Evolutionary conservation across 23 tunicate species (phyloP), one percentile per base, ranked within the genome.

Genomic region (Trididemnum clinides): DNA sequence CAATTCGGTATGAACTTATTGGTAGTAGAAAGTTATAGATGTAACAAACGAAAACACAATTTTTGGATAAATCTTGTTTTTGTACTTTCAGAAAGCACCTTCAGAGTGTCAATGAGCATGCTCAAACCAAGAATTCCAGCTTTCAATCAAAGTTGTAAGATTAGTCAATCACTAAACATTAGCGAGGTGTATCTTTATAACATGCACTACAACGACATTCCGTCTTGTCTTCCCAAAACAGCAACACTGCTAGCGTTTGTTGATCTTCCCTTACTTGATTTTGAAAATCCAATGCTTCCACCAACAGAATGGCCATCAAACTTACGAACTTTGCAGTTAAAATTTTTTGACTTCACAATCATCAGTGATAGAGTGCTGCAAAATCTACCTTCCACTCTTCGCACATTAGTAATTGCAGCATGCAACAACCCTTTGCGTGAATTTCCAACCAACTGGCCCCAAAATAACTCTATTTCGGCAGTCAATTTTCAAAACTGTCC

Each of bases 291-390:
- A 7, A 28, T 3, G 27, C 2, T 7, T 6, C 28, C 37, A 19
- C 80, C 80, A 36, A 26, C 30, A 23, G n/a, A 3, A 3, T 81
- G 74, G 73, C 85, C 85, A 2, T 31, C 28, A n/a, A 84, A 54
- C 33, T 33, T 84, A 12, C 7, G 23, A 31, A 5, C 7, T 28
- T 19, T 84, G 50, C 4, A 72, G 19, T 33, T 84, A 1, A 84
- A 84, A 84, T 18, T 36, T 6, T 26, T 44, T 39, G 7, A 33
- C 4, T 65, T 72, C 34, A 32, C 79, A 1, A 12, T 1, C 5
- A 30, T 72, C 2, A 51, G 28, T 1, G 21, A n/a, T 2, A 57
- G 34, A 49, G 88, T 84, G 19, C 73, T 84, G 5, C 23, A 57
- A 72, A 50, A 72, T 51, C 25, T 33, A 2, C 72, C 88, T 2